Base-by-base conservation (phyloP, 2,797 vertebrate species). In the Peromyscus eremicus region DNA sequence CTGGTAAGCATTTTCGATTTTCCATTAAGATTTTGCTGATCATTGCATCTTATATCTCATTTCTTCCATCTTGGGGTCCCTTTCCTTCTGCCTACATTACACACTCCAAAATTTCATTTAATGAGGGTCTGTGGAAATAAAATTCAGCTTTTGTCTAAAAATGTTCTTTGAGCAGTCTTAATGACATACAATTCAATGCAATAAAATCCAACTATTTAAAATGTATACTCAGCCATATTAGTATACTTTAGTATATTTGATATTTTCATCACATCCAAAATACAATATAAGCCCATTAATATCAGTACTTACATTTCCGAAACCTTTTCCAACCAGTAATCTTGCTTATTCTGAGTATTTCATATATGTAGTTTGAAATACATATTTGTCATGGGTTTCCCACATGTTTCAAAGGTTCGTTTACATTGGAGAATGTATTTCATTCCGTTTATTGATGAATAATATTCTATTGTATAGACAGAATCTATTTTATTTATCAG, bases 91-190 rank as follows among this genome's bases (percentile, higher is more conserved):
- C 32, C 6, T 57, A 89, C 10, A 71, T 62, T 70, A 60, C 34
- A 79, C 29, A 95, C 12, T 52, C 46, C 82, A 2, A 60, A 70
- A 89, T 93, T 93, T 64, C 37, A 82, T 52, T 84, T 89, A 92
- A 70, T 79, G 43, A 84, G 43, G 11, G 43, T 34, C 19, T 70
- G 52, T 60, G 84, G 34, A 83, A 70, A 77, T 13, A 70, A 68
- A 88, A 92, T 76, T n/a, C 57, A 71, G 52, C 57, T 92, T 82
- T 70, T 43, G 6, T 62, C 52, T 64, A 57, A 62, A 93, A 89
- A 55, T 79, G 21, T 71, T 92, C 19, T 79, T 95, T 64, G n/a
- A 91, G 37, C 19, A 79, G n/a, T 62, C 89, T 71, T 52, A 77
- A 84, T 55, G 40, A 77, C 40, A 84, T 5, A 77, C 6, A 57